Conservation (phyloP, 2,888 invertebrate species). For the Eristalinus sepulchralis region DNA sequence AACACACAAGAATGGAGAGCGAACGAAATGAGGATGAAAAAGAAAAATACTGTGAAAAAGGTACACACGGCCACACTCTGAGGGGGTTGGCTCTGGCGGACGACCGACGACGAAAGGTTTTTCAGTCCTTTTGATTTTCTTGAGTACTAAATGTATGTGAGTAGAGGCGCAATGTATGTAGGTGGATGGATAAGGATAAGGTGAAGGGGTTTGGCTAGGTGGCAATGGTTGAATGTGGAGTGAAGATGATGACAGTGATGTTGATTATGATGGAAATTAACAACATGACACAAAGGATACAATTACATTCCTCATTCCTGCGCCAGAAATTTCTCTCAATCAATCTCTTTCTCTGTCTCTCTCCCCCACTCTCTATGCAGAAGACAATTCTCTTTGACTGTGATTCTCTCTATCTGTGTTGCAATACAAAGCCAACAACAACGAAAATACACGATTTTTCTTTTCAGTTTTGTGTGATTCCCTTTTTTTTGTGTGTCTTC, state of each 20-base stretch:
- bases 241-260: constrained; percentile 54
- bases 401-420: constrained; percentile 48
- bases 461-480: not conserved
- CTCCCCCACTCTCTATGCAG: constrained; percentile 26
- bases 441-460: constrained; percentile 1
- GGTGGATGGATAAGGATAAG: not conserved
- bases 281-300: constrained; percentile 55
- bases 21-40: not conserved
- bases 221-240: not conserved
- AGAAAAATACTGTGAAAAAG: constrained; percentile 55
- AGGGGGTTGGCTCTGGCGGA: constrained; percentile 25
- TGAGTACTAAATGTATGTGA: constrained; percentile 38
- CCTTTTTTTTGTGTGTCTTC: not conserved
- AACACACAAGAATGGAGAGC: constrained; percentile 34
- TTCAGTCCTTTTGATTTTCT: constrained; percentile 44
- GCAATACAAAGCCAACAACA: constrained; percentile 43
- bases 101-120: constrained; percentile 24
- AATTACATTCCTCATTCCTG: constrained; percentile 44
- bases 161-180: not conserved
- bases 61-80: constrained; percentile 41
- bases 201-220: not conserved
- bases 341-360: not conserved
- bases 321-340: constrained; percentile 4
- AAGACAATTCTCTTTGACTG: constrained; percentile 20
- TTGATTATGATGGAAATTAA: constrained; percentile 64